Conservation (phyloP, 2,888 invertebrate species). For the Eupithecia pulchellata region DNA sequence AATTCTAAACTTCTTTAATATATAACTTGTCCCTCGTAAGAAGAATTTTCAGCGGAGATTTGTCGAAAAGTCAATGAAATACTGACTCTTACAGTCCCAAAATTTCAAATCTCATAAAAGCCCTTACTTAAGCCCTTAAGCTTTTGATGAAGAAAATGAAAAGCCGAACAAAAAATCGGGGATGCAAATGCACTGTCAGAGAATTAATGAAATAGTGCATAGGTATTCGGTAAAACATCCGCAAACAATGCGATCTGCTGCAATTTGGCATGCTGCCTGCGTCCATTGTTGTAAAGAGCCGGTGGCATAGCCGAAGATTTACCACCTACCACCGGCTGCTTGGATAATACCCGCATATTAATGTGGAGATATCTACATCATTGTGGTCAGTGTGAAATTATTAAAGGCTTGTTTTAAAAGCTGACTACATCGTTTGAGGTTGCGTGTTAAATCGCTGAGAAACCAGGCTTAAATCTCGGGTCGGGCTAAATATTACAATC, state of each 20-base stretch:
- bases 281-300: slow-evolving; percentile 56
- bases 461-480: no score
- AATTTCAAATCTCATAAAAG: not conserved
- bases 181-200: not conserved
- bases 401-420: no score
- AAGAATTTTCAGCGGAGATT: no score
- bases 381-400: not conserved
- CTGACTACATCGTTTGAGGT: no score
- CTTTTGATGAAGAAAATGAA: not conserved
- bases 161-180: not conserved
- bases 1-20: not conserved
- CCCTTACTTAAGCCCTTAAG: not conserved
- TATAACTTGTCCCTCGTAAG: no score
- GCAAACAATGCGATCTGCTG: slow-evolving; percentile 56
- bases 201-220: slow-evolving; percentile 45
- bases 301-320: slow-evolving; percentile 52
- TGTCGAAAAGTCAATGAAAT: no score
- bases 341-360: slow-evolving; percentile 22
- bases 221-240: slow-evolving; percentile 55
- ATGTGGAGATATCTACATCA: not conserved
- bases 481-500: no score
- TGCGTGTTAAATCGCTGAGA: no score
- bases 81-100: not conserved
- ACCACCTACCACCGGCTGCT: slow-evolving; percentile 42
- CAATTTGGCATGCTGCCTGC: slow-evolving; percentile 71